Conservation (phyloP, 2,797 vertebrate genomes). For the Hirundo rustica region DNA sequence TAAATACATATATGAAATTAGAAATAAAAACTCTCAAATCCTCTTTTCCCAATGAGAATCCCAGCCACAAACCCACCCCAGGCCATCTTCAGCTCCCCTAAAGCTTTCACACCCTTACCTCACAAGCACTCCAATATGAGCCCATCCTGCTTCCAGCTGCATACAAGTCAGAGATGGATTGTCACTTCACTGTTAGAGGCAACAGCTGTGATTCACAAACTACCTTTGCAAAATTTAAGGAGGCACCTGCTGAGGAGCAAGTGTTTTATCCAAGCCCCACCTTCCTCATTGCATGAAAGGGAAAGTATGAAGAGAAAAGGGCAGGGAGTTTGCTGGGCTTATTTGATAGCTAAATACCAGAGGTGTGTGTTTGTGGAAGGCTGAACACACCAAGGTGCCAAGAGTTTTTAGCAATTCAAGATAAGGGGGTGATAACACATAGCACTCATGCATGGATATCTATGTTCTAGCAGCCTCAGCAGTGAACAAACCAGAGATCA, state of each 20-base stretch:
- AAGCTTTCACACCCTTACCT: neutral
- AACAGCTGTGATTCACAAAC: neutral
- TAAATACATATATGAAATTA: neutral
- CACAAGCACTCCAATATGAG: slow-evolving; percentile 3
- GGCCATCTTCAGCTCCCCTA: neutral
- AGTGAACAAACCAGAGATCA: neutral
- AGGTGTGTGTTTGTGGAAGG: neutral
- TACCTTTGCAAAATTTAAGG: neutral
- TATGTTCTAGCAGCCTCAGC: neutral
- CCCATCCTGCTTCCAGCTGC: slow-evolving; percentile 24
- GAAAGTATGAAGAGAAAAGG: slow-evolving; percentile 2
- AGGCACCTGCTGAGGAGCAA: neutral
- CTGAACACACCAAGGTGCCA: neutral
- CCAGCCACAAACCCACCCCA: neutral
- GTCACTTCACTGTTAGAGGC: neutral
- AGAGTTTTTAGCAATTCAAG: neutral
- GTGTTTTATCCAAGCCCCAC: neutral
- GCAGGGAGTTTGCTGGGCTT: neutral
- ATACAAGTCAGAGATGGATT: neutral
- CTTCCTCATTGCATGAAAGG: slow-evolving; percentile 8
- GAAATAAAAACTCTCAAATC: neutral
- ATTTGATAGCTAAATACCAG: neutral
- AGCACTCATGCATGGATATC: neutral
- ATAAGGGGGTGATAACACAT: neutral
- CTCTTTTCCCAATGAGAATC: neutral